Conservation (phyloP, 2,797 vertebrate genomes). For the Geotrypetes seraphini region DNA sequence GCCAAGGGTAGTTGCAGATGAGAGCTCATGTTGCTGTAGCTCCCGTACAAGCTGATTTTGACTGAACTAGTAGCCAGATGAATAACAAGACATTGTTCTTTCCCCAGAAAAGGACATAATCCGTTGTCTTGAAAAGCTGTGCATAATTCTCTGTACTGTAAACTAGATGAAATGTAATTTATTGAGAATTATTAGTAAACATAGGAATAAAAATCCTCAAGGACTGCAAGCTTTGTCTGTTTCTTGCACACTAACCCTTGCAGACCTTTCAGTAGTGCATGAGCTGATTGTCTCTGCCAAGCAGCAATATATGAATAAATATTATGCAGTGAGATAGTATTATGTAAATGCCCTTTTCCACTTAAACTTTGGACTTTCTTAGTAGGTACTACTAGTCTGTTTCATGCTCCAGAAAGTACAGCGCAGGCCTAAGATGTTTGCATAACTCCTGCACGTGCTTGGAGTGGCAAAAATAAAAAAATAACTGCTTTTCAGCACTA, state of each 20-base stretch:
- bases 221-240: not conserved
- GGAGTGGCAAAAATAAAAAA: slow-evolving; percentile 24
- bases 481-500: slow-evolving; percentile 25
- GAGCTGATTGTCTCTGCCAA: not conserved
- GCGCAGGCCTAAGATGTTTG: slow-evolving; percentile 15
- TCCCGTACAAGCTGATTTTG: too few relatives aligned
- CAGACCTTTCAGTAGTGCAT: slow-evolving; percentile 3
- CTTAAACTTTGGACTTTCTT: too few relatives aligned
- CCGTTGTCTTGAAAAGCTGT: too few relatives aligned
- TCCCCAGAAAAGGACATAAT: too few relatives aligned
- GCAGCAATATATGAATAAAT: not conserved
- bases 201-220: too few relatives aligned
- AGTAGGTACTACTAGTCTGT: too few relatives aligned
- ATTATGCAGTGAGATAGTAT: not conserved
- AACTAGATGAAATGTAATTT: not conserved
- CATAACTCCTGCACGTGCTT: slow-evolving; percentile 49
- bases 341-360: too few relatives aligned
- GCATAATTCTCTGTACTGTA: too few relatives aligned
- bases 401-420: slow-evolving; percentile 6
- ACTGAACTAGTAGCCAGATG: too few relatives aligned
- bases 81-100: too few relatives aligned
- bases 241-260: slow-evolving; percentile 8
- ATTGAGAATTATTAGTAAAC: not conserved
- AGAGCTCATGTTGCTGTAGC: too few relatives aligned
- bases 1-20: too few relatives aligned